These are phyloP conservation scores for Cydia fagiglandana DNA, from an alignment of 1,140 invertebrate species.

Conservation along the genomic window DNA sequence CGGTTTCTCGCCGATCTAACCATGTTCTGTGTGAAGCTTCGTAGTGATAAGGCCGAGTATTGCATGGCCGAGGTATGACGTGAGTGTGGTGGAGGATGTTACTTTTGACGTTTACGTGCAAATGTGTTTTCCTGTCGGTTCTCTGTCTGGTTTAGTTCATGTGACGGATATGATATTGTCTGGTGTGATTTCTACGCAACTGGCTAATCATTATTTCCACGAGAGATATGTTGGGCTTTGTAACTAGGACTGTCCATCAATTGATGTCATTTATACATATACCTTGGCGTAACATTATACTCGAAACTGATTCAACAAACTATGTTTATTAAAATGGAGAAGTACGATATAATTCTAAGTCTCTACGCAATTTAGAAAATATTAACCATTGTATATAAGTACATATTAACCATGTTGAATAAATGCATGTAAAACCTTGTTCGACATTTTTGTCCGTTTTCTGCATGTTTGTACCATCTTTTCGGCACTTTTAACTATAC, in stretches of 20 bases:
- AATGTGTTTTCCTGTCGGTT: slow-evolving; percentile 52
- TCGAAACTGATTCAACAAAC: neutral
- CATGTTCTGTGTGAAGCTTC: slow-evolving; percentile 69
- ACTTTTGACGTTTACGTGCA: slow-evolving; percentile 70
- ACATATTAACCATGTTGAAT: too few relatives aligned
- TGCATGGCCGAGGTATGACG: slow-evolving; percentile 64
- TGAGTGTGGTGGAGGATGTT: slow-evolving; percentile 60
- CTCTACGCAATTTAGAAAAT: too few relatives aligned
- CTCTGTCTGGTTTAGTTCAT: slow-evolving; percentile 22
- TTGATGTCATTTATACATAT: neutral
- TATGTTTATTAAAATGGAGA: neutral
- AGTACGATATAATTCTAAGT: neutral
- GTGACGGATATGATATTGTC: slow-evolving; percentile 19
- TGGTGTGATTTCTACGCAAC: slow-evolving; percentile 21
- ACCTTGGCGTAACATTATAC: neutral
- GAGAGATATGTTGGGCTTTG: neutral
- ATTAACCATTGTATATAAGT: too few relatives aligned
- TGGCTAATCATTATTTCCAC: neutral
- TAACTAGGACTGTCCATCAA: neutral
- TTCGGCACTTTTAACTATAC: too few relatives aligned
- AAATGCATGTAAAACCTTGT: too few relatives aligned
- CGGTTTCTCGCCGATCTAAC: slow-evolving; percentile 37
- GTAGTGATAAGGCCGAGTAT: slow-evolving; percentile 66
- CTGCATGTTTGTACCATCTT: too few relatives aligned
- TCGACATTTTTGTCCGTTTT: too few relatives aligned